Base-by-base conservation (phyloP, 2,888 invertebrate species). In the Trichogramma dendrolimi region DNA sequence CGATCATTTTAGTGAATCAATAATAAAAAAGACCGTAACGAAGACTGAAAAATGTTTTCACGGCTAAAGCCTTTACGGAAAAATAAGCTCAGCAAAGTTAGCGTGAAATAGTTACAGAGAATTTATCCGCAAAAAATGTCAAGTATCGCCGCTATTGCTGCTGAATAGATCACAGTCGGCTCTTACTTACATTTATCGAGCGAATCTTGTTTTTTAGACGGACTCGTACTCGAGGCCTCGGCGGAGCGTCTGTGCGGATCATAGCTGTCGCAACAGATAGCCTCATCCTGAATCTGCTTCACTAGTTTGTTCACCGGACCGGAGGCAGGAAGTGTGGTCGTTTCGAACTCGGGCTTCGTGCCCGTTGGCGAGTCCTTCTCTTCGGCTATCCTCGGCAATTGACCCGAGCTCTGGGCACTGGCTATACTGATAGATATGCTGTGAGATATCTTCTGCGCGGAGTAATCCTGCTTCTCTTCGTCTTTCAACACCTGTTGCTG, bases 321-420 rank as follows among this genome's bases (percentile, higher is more conserved):
- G 6, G 55, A 10, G 3, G 14, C 27, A 27, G 27, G 27, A 27
- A 27, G 27, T 7, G 48, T 11, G 8, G 39, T 44, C 0, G 46
- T 14, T 11, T 48, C 48, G 2, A 48, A 11, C 11, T 14, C 11
- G n/a, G 27, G 54, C 11, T 77, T 79, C 5, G 73, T 77, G 61
- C 87, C 88, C 0, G 90, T 89, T 0, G 90, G 90, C 14, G 89
- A 90, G 78, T 91, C 90, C 74, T 92, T 92, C 77, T 93, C 93
- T 80, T 93, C 93, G 0, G 93, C 92, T 63, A 93, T 93, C 67
- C 93, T 81, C 0, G 93, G 93, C 72, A 93, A 79, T 59, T 87
- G 79, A 39, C 77, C 75, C 0, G 78, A 72, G 66, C 75, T 77
- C 6, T 77, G 69, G 50, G 77, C 71, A 4, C 73, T 65, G 0